Evolutionary conservation across 2,888 invertebrate species (phyloP).

Genomic region (Drosophila sordidula): DNA sequence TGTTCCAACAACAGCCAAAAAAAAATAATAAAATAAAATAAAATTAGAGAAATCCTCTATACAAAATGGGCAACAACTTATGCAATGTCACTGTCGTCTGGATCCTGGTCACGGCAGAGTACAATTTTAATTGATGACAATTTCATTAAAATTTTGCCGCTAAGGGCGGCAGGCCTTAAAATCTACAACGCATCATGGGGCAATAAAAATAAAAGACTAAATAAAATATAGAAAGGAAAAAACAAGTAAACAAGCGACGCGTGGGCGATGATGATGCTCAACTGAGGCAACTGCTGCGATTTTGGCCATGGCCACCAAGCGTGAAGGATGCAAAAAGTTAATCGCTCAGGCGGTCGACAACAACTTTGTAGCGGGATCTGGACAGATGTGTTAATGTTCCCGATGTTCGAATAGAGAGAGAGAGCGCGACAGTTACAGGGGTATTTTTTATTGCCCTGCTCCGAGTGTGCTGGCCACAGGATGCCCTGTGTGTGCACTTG

Average conservation of each 20-base stretch:
- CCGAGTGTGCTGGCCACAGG: constrained; percentile 34
- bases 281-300: constrained; percentile 14
- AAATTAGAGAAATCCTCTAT: not conserved
- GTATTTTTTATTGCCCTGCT: constrained; percentile 69
- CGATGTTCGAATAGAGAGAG: not conserved
- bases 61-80: constrained; percentile 42
- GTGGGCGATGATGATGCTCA: constrained; percentile 49
- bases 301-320: constrained; percentile 49
- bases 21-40: constrained; percentile 3
- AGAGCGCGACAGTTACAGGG: constrained; percentile 32
- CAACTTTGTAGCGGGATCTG: constrained; percentile 64
- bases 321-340: constrained; percentile 80
- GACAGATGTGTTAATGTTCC: constrained; percentile 76
- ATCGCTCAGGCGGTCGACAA: constrained; percentile 82
- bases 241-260: constrained; percentile 58
- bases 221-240: constrained; percentile 20
- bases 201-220: constrained; percentile 39
- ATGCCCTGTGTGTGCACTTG: constrained; percentile 37
- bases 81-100: constrained; percentile 67
- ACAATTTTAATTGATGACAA: constrained; percentile 84
- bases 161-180: constrained; percentile 44
- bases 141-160: constrained; percentile 78
- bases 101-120: constrained; percentile 62
- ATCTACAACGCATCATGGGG: constrained; percentile 51
- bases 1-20: constrained; percentile 37